Evolutionary conservation across 1,140 invertebrate species (phyloP), one percentile per base, ranked within the genome.

Genomic region (Zaprionus lachaisei): DNA sequence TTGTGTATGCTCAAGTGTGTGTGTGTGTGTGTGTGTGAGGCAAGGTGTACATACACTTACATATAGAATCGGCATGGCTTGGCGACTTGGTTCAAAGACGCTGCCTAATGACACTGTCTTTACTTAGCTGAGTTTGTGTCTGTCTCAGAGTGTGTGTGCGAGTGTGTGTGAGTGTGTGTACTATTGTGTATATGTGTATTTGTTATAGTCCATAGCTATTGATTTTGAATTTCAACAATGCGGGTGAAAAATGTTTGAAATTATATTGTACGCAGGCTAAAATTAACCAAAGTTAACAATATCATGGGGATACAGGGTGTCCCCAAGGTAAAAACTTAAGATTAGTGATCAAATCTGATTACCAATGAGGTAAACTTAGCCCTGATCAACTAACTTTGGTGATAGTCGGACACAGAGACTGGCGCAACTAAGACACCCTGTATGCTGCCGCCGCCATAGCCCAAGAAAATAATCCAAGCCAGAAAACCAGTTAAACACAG

Each of bases 161-260:
- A 75, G 26, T 34, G 28, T 58, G 34, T 37, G 22, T 28, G 58
- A 12, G 28, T 44, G 37, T 22, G 5, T 65, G 11, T 26, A 1
- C 5, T 24, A 44, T 12, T 12, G 12, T 15, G 55, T 58, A 17
- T 71, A 55, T 63, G 47, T 60, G 51, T 60, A 24, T 65, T 56
- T 54, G 12, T 63, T 47, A 62, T 62, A 62, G 41, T n/a, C 47
- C 67, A 62, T 63, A 51, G 67, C 79, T 89, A 89, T 89, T 89
- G 85, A 89, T 89, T 89, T 89, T 82, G 58, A 77, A 82, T 89
- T 89, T 89, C 76, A 81, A 90, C 85, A 89, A 84, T 89, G 85
- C 85, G 85, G 85, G 85, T 89, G 85, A 90, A 90, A 89, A 89
- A 89, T 89, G 79, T 80, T 90, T 73, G 68, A 89, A 89, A 80